Evolutionary conservation across 2,113 vertebrate species (phyloP), one percentile per base, ranked within the genome.

Genomic region (Fregata magnificens): DNA sequence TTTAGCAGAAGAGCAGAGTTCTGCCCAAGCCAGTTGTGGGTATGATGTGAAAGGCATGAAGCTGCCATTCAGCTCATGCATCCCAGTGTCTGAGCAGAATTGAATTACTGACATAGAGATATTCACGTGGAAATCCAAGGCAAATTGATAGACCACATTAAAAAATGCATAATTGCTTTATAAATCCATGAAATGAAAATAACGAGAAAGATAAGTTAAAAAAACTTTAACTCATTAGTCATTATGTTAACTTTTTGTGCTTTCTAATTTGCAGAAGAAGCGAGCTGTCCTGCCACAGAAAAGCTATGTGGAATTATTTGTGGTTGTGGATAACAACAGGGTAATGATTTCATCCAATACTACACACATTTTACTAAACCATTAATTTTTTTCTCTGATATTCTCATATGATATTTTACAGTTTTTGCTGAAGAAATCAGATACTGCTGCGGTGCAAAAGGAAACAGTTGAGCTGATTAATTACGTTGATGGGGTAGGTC

Each of bases 261-360:
- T 93, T 62, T 96, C 94, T 62, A 31, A 96, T 91, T 65, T 94
- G 93, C 97, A 99, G 99, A 98, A 82, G 88, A 98, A 98, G 92
- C 95, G 99, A 82, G 98, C 93, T 45, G 94, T 97, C 73, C 95
- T 99, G 80, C 98, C 99, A 36, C 97, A 98, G 80, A 98, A 98
- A 69, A 98, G 98, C 93, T 99, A 98, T 15, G 96, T 99, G 49
- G 99, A 99, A 96, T 90, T 99, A 94, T 98, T 96, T 20, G 87
- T 99, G 82, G 99, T 99, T 70, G 98, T 98, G 36, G 99, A 99
- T 96, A 95, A 99, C 65, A 91, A 97, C 47, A 99, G 98, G 98
- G 99, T 99, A 97, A 98, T 95, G 90, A 22, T 28, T 53, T 58
- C 36, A 38, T 73, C 53, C 52, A 72, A 7, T 29, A 32, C 21